Evolutionary conservation across 2,888 invertebrate genomes (phyloP).

Genomic region (Seira ritae): DNA sequence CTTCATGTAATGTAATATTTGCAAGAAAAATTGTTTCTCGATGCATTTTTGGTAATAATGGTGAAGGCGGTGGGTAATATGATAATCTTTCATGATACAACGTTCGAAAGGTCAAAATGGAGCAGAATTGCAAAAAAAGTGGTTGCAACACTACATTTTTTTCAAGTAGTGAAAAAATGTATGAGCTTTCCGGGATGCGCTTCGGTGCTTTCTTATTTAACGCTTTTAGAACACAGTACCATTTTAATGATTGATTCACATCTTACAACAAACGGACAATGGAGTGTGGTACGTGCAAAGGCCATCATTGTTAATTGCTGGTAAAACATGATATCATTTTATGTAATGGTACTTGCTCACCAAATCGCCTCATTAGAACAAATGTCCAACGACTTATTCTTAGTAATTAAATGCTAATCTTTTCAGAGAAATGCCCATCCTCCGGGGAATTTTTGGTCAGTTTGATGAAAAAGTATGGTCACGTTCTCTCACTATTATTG

Average conservation of each 20-base stretch:
- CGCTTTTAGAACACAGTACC: no score
- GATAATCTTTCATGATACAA: neutral
- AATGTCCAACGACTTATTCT: neutral
- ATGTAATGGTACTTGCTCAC: neutral
- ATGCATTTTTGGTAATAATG: slow-evolving; percentile 13
- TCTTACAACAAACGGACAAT: no score
- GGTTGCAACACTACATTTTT: neutral
- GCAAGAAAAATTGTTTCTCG: slow-evolving; percentile 2
- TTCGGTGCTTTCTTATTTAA: neutral
- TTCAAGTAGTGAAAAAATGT: neutral
- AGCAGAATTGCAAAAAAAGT: neutral
- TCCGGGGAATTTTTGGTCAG: neutral
- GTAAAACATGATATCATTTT: neutral
- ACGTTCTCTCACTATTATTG: no score
- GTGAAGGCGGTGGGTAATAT: neutral
- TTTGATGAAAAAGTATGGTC: neutral
- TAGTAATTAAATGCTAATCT: neutral
- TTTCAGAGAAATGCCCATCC: neutral
- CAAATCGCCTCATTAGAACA: neutral
- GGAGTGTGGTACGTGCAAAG: neutral
- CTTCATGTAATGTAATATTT: neutral
- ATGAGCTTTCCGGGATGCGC: neutral
- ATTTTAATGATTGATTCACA: no score
- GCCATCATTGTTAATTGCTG: neutral
- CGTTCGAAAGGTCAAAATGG: neutral